phyloP scores from a whole-genome alignment of 2,113 vertebrate genomes.

The Prochilodus magdalenae region DNA sequence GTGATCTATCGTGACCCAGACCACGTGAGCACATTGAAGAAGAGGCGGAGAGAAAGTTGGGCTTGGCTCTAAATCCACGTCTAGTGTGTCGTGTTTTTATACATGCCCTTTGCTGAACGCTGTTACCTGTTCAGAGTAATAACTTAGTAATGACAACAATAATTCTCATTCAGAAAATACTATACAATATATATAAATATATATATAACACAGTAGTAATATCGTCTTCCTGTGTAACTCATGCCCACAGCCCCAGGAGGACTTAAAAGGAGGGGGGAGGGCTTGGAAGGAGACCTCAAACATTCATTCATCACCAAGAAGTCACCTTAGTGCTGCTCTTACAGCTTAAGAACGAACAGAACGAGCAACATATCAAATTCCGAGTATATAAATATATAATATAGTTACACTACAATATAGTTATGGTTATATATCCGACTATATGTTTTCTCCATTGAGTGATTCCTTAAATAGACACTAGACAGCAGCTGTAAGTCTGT shows the following conservation, averaged over 20 bases:
- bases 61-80: neutral
- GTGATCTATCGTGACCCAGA: constrained; percentile 14
- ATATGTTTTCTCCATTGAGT: neutral
- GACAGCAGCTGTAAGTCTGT: neutral
- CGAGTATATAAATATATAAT: constrained; percentile 3
- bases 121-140: constrained; percentile 28
- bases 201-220: neutral
- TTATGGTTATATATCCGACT: neutral
- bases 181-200: no score
- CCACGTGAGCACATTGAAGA: neutral
- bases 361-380: no score
- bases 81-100: constrained; percentile 14
- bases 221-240: constrained; percentile 43
- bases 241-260: neutral
- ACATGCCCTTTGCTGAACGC: constrained; percentile 9
- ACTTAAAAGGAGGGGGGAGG: neutral
- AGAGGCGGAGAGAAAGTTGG: neutral
- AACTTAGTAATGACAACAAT: neutral
- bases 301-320: neutral
- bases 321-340: neutral
- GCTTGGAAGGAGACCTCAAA: neutral
- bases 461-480: neutral
- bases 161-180: neutral
- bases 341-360: neutral
- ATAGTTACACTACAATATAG: neutral